Evolutionary conservation across 2,888 invertebrate genomes (phyloP).

Genomic region (Beris morrisii): DNA sequence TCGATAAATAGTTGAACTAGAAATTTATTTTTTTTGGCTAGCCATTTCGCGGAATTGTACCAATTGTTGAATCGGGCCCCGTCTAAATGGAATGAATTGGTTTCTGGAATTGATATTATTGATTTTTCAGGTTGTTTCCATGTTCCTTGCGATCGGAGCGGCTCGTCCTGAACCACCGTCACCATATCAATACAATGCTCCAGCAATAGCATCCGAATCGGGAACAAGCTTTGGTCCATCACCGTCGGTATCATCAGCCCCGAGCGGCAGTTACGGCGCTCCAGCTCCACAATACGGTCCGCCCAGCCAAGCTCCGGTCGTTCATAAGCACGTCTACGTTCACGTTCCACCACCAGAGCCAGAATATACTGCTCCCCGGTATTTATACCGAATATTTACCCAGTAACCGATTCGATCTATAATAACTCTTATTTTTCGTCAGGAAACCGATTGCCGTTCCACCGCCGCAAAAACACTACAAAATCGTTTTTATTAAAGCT

Average conservation of each 20-base stretch:
- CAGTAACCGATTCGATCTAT: not conserved
- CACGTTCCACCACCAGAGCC: conserved; percentile 88
- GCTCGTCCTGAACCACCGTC: conserved; percentile 44
- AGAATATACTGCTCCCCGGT: conserved; percentile 70
- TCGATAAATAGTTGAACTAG: too few species aligned
- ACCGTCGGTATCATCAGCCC: conserved; percentile 40
- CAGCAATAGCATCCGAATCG: conserved; percentile 54
- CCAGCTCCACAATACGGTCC: conserved; percentile 71
- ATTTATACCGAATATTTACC: conserved; percentile 37
- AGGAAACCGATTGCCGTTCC: conserved; percentile 61
- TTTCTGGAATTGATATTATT: too few species aligned
- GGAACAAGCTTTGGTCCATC: conserved; percentile 45
- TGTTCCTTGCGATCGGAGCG: conserved; percentile 39
- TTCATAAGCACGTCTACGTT: conserved; percentile 89
- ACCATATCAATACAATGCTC: conserved; percentile 48
- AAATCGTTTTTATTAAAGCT: conserved; percentile 77
- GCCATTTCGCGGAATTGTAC: too few species aligned
- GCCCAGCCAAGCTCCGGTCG: conserved; percentile 72
- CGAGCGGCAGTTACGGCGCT: conserved; percentile 59
- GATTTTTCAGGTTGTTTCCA: conserved; percentile 15
- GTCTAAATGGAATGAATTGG: too few species aligned
- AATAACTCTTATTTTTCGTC: not conserved
- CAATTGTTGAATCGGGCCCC: too few species aligned
- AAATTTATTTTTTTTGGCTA: too few species aligned
- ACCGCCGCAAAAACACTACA: conserved; percentile 76